Evolutionary conservation across 2,113 vertebrate genomes (phyloP), one percentile per base, ranked within the genome.

Genomic region (Myanophis thanlyinensis): DNA sequence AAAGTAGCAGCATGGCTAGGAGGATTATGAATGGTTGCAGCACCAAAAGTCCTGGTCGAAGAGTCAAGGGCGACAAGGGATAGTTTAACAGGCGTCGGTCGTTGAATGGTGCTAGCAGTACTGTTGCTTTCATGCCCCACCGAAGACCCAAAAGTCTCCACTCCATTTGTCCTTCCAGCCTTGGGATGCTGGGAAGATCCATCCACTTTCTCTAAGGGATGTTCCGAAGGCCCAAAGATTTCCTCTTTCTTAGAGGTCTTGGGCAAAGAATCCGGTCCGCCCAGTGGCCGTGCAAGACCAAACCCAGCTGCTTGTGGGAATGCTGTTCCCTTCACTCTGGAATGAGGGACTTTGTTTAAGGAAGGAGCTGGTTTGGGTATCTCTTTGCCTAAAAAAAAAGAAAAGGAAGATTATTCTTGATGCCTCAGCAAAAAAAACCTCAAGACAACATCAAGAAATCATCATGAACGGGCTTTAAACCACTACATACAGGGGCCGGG

Each of bases 361-460:
- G 88, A 90, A 44, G 94, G 89, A 51, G 89, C 84, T 47, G 91
- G 62, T 54, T 93, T 59, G 44, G 15, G 35, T 25, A 25, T 5
- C 0, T 25, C 47, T 3, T 49, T 56, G 22, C 96, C 97, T 98
- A 93, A n/a, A 96, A 94, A 93, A 23, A 93, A 27, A 96, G 94
- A 93, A 30, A 30, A 30, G 49, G 1, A 91, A 30, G 46, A 91
- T 95, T 59, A 92, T 67, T 84, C 35, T 59, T 88, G 89, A 84
- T 73, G 47, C 73, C 86, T 94, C 88, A 91, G 0, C 12, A 85
- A 6, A 92, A 25, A 3, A 54, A 10, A 1, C 9, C 91, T 86
- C 25, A 9, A 88, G 90, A 47, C 6, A 23, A 23, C 22, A 25
- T 4, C 7, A 22, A 5, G 87, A 84, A 23, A 47, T 25, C 48